Evolutionary conservation across 1,140 invertebrate genomes (phyloP).

Genomic region (Trinorchestia longiramus): DNA sequence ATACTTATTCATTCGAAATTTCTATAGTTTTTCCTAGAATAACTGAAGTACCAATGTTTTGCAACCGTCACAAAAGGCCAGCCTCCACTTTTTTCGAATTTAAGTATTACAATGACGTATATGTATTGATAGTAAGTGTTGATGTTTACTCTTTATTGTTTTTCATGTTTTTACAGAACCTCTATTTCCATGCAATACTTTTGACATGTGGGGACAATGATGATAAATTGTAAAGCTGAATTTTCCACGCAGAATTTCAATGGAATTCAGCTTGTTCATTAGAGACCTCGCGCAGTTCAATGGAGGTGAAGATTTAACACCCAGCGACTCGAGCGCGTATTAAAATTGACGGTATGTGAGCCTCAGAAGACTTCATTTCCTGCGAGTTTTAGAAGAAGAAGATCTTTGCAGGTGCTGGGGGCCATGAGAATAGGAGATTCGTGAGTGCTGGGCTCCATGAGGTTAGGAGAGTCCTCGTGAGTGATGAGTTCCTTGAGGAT

Average conservation of each 20-base stretch:
- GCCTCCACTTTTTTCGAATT: no score
- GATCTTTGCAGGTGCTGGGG: no score
- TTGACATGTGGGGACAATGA: neutral
- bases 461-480: no score
- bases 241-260: neutral
- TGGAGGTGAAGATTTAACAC: neutral
- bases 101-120: no score
- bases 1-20: no score
- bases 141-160: neutral
- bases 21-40: no score
- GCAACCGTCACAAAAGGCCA: no score
- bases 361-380: neutral
- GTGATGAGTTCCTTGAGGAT: no score
- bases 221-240: neutral
- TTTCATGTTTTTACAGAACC: neutral
- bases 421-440: no score
- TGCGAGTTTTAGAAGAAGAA: neutral
- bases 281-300: neutral
- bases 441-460: no score
- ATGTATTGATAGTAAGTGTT: no score
- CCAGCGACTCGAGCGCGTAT: neutral
- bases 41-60: no score
- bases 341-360: neutral
- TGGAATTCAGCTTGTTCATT: neutral
- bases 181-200: neutral